Evolutionary conservation across 92 coral and sea anemone species (phyloP).

Genomic region (Epizoanthus stellaris): DNA sequence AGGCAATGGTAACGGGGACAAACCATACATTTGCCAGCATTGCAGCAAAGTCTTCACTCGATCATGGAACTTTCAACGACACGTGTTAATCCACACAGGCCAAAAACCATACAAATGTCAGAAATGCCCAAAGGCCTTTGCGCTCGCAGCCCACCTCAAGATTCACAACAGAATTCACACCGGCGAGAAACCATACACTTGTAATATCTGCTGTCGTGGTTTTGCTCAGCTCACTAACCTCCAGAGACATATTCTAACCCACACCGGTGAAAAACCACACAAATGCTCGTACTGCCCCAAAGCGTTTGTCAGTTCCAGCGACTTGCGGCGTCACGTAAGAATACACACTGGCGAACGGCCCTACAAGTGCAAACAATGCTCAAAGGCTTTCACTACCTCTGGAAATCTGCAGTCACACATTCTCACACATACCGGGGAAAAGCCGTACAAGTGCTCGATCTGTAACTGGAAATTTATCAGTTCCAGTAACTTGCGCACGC

Average conservation of each 20-base stretch:
- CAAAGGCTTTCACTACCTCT: constrained; percentile 98
- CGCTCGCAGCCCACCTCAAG: constrained; percentile 98
- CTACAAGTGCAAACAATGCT: constrained; percentile 96
- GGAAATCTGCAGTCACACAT: constrained; percentile 98
- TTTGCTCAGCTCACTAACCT: constrained; percentile 98
- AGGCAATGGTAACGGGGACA: constrained; percentile 73
- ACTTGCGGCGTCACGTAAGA: constrained; percentile 93
- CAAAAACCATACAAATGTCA: constrained; percentile 99
- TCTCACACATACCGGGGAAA: constrained; percentile 96
- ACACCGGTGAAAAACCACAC: constrained; percentile 98
- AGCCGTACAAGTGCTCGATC: constrained; percentile 94
- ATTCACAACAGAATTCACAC: constrained; percentile 98
- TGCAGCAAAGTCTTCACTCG: constrained; percentile 98
- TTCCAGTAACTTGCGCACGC: constrained; percentile 96
- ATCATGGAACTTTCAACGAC: constrained; percentile 99
- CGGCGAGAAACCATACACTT: constrained; percentile 97
- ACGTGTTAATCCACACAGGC: constrained; percentile 96
- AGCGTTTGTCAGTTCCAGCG: constrained; percentile 99
- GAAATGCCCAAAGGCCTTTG: constrained; percentile 98
- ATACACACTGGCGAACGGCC: constrained; percentile 98
- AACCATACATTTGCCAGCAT: constrained; percentile 95
- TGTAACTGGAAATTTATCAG: constrained; percentile 99
- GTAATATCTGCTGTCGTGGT: constrained; percentile 96
- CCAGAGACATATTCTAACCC: constrained; percentile 95
- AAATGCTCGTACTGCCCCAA: constrained; percentile 98